These are phyloP conservation scores for Erethizon dorsatum DNA, from an alignment of 2,797 vertebrate species.

Conservation along the genomic window DNA sequence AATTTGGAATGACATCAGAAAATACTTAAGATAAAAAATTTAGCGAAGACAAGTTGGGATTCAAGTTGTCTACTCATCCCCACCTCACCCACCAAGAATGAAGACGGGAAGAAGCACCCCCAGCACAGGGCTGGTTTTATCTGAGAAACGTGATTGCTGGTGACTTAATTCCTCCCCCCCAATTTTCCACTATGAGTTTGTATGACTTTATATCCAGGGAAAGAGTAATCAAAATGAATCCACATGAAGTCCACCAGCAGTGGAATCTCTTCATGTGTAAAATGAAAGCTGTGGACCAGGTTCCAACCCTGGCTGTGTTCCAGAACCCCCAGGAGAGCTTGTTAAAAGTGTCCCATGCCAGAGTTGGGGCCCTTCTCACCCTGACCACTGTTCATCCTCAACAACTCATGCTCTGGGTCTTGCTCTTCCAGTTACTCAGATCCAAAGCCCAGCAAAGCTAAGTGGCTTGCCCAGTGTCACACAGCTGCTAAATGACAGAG, in stretches of 20 bases:
- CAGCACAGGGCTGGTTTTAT: neutral
- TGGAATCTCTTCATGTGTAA: neutral
- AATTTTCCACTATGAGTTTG: neutral
- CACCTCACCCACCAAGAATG: neutral
- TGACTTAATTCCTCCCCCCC: neutral
- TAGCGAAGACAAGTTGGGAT: neutral
- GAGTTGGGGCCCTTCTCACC: neutral
- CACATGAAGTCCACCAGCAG: neutral
- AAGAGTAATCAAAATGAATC: neutral
- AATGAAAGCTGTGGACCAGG: neutral
- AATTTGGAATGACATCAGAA: slow-evolving; percentile 35
- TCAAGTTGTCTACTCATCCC: neutral
- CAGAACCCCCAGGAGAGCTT: neutral
- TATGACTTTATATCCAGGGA: slow-evolving; percentile 2
- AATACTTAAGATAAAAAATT: slow-evolving; percentile 11
- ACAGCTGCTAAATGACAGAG: neutral
- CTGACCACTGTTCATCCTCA: neutral
- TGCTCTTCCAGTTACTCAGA: neutral
- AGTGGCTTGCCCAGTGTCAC: neutral
- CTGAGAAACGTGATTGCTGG: fast-evolving
- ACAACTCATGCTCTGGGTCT: fast-evolving
- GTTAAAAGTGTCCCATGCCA: neutral
- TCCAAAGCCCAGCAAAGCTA: neutral
- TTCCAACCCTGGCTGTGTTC: neutral
- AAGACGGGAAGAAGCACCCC: fast-evolving